Base-by-base conservation (phyloP, 92 coral and sea anemone genomes). In the Galaxea fascicularis region DNA sequence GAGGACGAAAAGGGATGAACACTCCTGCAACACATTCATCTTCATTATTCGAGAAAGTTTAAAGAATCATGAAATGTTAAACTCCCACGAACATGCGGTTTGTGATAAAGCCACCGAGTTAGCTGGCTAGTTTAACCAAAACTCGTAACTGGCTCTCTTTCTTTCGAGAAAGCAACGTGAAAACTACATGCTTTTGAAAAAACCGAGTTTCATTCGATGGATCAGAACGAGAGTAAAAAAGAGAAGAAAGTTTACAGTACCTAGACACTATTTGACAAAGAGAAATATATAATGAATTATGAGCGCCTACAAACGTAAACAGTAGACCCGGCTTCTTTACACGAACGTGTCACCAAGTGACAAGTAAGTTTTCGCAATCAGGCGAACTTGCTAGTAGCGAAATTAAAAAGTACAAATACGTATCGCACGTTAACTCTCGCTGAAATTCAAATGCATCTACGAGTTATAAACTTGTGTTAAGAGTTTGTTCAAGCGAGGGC, bases 241-340 rank as follows among this genome's bases (percentile, higher is more conserved):
- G 8, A n/a, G 45, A 8, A 63, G 22, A 65, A 62, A 78, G 24
- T 8, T 15, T 17, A 46, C 45, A 63, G 58, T 78, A 78, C 22
- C 59, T 35, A 10, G 21, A 11, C 59, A 44, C 1, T 78, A 41
- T 78, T 60, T 78, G 82, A 18, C 82, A 78, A 78, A 78, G 59
- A 63, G 82, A 62, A 44, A 62, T 24, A n/a, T n/a, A n/a, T n/a
- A 78, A 62, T 16, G 59, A 45, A 46, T 63, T 63, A 5, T 22
- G 31, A 74, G 81, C 70, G 81, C 27, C 31, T 39, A 4, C 70
- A 17, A 60, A 31, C 73, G 25, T 20, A 62, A 62, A 78, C 82
- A 78, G 63, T 78, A 17, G 69, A 45, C 7, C 11, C 39, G 21
- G 72, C 68, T 62, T 25, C 68, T 54, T 25, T 52, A 49, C 12